Conservation (phyloP, 92 coral and sea anemone species). For the Diadumene lineata region DNA sequence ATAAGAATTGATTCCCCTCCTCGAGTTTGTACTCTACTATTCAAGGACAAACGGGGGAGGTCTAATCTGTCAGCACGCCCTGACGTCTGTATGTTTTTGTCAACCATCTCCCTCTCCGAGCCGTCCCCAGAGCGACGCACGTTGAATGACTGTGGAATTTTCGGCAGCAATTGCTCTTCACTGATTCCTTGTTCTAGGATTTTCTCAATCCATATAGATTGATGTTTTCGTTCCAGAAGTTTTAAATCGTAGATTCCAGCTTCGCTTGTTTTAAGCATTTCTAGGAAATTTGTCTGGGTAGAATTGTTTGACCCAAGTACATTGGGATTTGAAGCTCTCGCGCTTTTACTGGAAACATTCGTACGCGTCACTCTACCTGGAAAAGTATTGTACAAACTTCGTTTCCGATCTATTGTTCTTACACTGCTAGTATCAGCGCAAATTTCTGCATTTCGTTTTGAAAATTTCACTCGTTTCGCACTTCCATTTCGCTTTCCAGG, state of each 20-base stretch:
- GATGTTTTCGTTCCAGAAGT: constrained; percentile 29
- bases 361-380: constrained; percentile 5
- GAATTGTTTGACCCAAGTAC: constrained; percentile 10
- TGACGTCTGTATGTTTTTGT: constrained; percentile 26
- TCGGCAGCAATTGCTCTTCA: constrained; percentile 63
- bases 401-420: constrained; percentile 2
- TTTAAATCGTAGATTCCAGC: constrained; percentile 70
- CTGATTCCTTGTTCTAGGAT: constrained; percentile 54
- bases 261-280: constrained; percentile 71
- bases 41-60: constrained; percentile 18
- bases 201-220: constrained; percentile 67
- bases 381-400: constrained; percentile 15
- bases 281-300: constrained; percentile 57
- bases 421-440: not conserved
- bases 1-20: constrained; percentile 56
- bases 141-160: constrained; percentile 25
- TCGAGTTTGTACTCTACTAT: constrained; percentile 21
- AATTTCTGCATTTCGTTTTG: not conserved
- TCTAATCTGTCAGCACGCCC: not conserved
- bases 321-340: not conserved
- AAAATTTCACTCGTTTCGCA: constrained; percentile 1
- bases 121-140: constrained; percentile 33
- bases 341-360: not conserved
- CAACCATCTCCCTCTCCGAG: constrained; percentile 7
- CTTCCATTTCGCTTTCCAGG: not conserved